A percentile compares a stretch with the other conserved stretches of the same genome.
Conservation (phyloP, 2,113 vertebrate species). For the Myrmecobius fasciatus region DNA sequence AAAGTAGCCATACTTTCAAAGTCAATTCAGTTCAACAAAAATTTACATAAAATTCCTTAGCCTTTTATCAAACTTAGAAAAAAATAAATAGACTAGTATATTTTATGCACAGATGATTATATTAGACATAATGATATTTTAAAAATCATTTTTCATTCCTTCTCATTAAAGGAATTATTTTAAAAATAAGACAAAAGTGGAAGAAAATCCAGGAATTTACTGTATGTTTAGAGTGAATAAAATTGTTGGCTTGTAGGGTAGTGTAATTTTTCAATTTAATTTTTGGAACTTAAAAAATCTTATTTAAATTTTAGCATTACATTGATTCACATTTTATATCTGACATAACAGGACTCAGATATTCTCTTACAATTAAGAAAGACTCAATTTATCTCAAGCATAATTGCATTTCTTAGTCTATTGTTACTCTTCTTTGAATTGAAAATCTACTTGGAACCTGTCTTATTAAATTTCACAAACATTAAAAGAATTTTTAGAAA, state of each 20-base stretch:
- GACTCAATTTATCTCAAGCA: slow-evolving; percentile 13
- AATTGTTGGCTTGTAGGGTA: background rate
- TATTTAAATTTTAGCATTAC: slow-evolving; percentile 46
- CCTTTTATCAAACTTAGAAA: slow-evolving; percentile 7
- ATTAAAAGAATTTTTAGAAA: slow-evolving; percentile 22
- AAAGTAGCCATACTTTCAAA: background rate
- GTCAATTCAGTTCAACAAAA: background rate
- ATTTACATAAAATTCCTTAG: slow-evolving; percentile 27
- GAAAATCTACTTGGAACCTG: background rate
- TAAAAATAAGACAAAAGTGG: background rate
- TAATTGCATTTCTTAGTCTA: slow-evolving; percentile 24
- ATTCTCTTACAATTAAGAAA: background rate
- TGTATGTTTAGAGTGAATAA: slow-evolving; percentile 34
- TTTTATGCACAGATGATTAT: slow-evolving; percentile 33
- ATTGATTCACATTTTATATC: slow-evolving; percentile 50
- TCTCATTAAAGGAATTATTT: slow-evolving; percentile 32
- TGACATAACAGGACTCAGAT: slow-evolving; percentile 17
- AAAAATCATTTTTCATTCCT: background rate
- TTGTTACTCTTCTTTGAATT: slow-evolving; percentile 29
- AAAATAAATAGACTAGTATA: slow-evolving; percentile 9
- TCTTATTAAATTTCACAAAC: slow-evolving; percentile 48
- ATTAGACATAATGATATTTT: slow-evolving; percentile 22
- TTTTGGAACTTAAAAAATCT: slow-evolving; percentile 32
- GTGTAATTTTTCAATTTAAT: slow-evolving; percentile 37
- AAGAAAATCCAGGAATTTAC: slow-evolving; percentile 6